Percentiles rank a stretch among this genome's conserved stretches.
Conservation (phyloP, 2,888 invertebrate species). For the Hanleya hanleyi region DNA sequence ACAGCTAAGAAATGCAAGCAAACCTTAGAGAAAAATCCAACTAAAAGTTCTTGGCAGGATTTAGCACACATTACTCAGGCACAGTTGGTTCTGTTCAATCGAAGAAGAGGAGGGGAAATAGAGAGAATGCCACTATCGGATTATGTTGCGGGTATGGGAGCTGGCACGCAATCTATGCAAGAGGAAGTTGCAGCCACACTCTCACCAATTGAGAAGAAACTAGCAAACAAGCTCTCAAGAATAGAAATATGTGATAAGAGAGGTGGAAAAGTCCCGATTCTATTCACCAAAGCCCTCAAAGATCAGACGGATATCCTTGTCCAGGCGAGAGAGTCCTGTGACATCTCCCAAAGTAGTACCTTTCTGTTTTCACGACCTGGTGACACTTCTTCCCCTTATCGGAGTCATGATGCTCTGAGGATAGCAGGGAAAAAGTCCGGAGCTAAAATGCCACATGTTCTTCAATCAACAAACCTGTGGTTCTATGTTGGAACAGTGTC, state of each 20-base stretch:
- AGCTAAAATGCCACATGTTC: constrained; percentile 1
- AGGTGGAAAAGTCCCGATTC: constrained; percentile 9
- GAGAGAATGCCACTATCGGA: background rate
- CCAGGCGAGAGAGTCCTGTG: background rate
- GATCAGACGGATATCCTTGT: background rate
- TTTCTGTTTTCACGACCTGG: background rate
- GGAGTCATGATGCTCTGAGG: background rate
- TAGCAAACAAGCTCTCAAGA: background rate
- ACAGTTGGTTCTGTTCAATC: background rate
- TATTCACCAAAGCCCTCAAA: constrained; percentile 2
- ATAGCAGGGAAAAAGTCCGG: background rate
- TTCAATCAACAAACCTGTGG: constrained; percentile 9
- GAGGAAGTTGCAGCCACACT: background rate
- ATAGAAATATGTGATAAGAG: constrained; percentile 13
- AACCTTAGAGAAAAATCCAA: background rate
- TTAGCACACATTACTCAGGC: background rate
- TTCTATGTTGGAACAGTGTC: constrained; percentile 9
- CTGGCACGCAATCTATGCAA: background rate
- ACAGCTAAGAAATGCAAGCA: background rate
- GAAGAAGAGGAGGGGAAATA: background rate
- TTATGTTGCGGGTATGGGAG: background rate
- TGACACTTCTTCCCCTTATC: background rate
- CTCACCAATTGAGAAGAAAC: constrained; percentile 4
- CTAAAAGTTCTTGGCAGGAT: background rate
- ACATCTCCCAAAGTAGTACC: background rate